Conservation (phyloP, 2,113 vertebrate species). For the Jaculus jaculus region DNA sequence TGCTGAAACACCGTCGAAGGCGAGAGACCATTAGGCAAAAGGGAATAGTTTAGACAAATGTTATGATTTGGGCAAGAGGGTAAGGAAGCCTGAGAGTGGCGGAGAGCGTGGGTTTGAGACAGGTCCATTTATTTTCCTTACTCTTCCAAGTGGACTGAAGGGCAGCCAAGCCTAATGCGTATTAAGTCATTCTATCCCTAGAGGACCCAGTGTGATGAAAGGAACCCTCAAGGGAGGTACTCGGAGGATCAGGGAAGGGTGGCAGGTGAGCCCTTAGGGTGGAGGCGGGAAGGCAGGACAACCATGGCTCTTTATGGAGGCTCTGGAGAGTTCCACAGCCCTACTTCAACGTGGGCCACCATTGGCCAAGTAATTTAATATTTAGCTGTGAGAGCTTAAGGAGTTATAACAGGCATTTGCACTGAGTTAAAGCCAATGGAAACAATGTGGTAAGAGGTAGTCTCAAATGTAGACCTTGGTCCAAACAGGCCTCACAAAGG, state of each 20-base stretch:
- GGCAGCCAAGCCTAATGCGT: neutral
- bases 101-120: neutral
- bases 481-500: neutral
- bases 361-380: neutral
- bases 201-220: neutral
- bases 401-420: neutral
- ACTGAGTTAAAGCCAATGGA: neutral
- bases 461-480: neutral
- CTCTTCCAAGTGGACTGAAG: neutral
- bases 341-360: neutral
- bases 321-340: neutral
- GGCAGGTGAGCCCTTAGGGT: neutral
- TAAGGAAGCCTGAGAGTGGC: neutral
- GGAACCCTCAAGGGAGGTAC: neutral
- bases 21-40: neutral
- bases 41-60: neutral
- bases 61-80: neutral
- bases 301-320: neutral
- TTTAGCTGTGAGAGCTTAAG: neutral
- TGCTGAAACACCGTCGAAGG: neutral
- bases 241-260: neutral
- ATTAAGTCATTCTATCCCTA: neutral
- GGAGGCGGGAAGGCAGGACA: neutral
- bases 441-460: neutral
- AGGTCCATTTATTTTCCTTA: neutral